Evolutionary conservation across 2,888 invertebrate species (phyloP), one percentile per base, ranked within the genome.

Genomic region (Thymelicus sylvestris): DNA sequence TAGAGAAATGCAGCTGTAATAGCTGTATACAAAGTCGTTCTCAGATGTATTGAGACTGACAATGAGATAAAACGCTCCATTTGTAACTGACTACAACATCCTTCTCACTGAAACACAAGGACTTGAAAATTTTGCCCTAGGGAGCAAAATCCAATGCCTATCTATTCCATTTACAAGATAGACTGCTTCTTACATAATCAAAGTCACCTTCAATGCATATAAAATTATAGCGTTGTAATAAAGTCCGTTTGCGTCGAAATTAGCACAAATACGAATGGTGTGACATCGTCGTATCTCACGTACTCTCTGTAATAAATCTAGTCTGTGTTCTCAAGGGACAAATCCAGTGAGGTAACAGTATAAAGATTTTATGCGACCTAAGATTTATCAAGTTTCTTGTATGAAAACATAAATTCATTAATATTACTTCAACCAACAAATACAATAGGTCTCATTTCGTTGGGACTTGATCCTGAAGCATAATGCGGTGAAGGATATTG

Each of bases 331-430:
- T 55, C 73, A 24, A 62, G 73, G 74, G 76, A 74, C 71, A 68
- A 64, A 74, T 74, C 71, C 73, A 57, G 63, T 69, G 75, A 72
- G 71, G 73, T 74, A 75, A 72, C 44, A 66, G 74, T 73, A 75
- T 76, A 71, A 77, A 72, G 76, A 77, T 57, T 77, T 77, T 77
- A 77, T 76, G 67, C 59, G 55, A 57, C 10, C 57, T 38, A 38
- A 31, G 57, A 57, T 57, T 57, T 57, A 57, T 57, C 57, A 57
- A 57, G 31, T 57, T 24, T 38, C 55, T 57, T 13, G 19, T 38
- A 57, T 38, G 13, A 57, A 57, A 31, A 31, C 38, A 57, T 38
- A 57, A 57, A 57, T 6, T 38, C 57, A 57, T 57, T 38, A 57
- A 57, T 38, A 38, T 19, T 7, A 52, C 6, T 19, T 44, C n/a